These are phyloP conservation scores for Spizaetus ornatus DNA, from an alignment of 2,113 vertebrate species.

Conservation along the genomic window DNA sequence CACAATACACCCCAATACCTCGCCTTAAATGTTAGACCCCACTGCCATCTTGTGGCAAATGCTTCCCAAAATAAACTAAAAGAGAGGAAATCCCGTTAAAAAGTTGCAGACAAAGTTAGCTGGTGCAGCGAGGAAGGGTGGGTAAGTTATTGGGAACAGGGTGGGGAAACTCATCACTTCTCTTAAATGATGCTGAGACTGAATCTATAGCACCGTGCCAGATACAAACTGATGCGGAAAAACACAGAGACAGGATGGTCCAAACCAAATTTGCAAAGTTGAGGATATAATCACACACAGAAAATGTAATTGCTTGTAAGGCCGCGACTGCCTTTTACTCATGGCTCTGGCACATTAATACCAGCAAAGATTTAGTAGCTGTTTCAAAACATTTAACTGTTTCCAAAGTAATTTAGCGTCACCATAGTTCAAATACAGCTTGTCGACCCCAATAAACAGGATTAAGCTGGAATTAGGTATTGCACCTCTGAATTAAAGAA, in stretches of 20 bases:
- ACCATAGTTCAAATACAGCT: fast-evolving
- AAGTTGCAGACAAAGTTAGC: not conserved
- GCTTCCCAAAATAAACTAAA: not conserved
- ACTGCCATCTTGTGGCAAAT: constrained; percentile 71
- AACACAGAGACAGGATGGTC: fast-evolving
- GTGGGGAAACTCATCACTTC: not conserved
- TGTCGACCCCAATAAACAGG: not conserved
- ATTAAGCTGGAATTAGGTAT: not conserved
- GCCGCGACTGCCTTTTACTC: not conserved
- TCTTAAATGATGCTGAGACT: not conserved
- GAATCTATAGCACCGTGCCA: fast-evolving
- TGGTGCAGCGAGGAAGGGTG: not conserved
- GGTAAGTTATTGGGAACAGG: not conserved
- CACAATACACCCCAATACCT: not conserved
- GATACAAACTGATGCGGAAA: fast-evolving
- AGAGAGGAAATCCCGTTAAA: not conserved
- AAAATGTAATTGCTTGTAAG: not conserved
- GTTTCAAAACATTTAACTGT: not conserved
- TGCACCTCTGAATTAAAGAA: not conserved
- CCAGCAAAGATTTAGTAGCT: fast-evolving
- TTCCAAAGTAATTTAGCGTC: fast-evolving
- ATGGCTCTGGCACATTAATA: not conserved
- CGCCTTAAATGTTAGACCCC: not conserved
- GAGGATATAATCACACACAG: not conserved
- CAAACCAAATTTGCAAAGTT: not conserved